Percentiles rank a stretch among this genome's conserved stretches.
phyloP scores from a whole-genome alignment of 35 echinoderm and acorn worm species.

The Ophioderma brevispina region DNA sequence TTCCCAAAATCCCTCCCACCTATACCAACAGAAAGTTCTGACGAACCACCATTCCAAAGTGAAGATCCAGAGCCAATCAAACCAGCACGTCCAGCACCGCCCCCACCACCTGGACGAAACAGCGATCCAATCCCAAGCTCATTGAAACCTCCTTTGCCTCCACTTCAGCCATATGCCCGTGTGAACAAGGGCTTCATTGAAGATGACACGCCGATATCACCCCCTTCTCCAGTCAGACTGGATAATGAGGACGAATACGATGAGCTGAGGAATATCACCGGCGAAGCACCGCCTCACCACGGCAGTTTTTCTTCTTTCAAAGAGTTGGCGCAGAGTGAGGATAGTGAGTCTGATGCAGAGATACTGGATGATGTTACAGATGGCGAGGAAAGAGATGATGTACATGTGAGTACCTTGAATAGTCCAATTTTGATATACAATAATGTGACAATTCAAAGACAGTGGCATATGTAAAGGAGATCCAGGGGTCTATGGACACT shows the following conservation, averaged over 20 bases:
- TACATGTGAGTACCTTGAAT: not conserved
- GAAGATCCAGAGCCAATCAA: not conserved
- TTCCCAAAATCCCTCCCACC: not conserved
- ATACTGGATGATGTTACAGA: not conserved
- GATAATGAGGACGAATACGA: constrained; percentile 31
- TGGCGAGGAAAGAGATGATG: not conserved
- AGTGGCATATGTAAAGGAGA: too few relatives aligned
- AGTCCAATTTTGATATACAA: too few relatives aligned
- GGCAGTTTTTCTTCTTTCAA: not conserved
- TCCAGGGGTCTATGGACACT: too few relatives aligned
- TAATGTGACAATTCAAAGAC: too few relatives aligned
- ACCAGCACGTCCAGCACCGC: constrained; percentile 21
- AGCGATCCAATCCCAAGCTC: not conserved
- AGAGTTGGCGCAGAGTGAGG: constrained; percentile 31
- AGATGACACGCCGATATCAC: not conserved
- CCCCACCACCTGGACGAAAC: not conserved
- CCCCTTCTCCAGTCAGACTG: not conserved
- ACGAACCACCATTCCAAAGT: not conserved
- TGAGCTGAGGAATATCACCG: not conserved
- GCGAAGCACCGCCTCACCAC: not conserved
- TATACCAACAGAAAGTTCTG: constrained; percentile 1
- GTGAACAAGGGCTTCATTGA: not conserved
- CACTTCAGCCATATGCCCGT: not conserved
- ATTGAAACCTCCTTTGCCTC: not conserved
- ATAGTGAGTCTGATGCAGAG: constrained; percentile 24